These are phyloP conservation scores for Porites evermanni DNA, from an alignment of 92 coral and sea anemone species.

Conservation along the genomic window DNA sequence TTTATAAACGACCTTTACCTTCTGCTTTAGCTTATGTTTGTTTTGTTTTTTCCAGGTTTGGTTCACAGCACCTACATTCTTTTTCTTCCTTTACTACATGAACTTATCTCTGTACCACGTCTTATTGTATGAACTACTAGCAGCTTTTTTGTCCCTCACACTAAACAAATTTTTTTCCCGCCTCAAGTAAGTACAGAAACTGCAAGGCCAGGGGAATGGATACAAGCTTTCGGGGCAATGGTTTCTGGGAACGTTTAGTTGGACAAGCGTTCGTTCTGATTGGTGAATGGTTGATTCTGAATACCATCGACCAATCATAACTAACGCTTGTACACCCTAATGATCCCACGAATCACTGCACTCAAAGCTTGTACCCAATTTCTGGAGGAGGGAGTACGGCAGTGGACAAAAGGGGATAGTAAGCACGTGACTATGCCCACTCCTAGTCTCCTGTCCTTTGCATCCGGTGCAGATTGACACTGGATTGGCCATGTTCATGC, in stretches of 20 bases:
- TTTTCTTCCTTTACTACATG: slow-evolving; percentile 89
- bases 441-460: neutral
- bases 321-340: too few relatives aligned
- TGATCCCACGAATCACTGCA: too few relatives aligned
- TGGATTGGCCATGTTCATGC: too few relatives aligned
- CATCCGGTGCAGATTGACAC: neutral
- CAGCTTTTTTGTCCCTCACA: slow-evolving; percentile 72
- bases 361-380: too few relatives aligned
- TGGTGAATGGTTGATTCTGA: too few relatives aligned
- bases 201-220: neutral
- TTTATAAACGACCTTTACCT: too few relatives aligned
- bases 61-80: slow-evolving; percentile 98
- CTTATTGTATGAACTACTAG: slow-evolving; percentile 78
- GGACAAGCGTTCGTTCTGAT: too few relatives aligned
- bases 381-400: too few relatives aligned
- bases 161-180: slow-evolving; percentile 80
- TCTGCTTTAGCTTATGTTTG: neutral
- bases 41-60: slow-evolving; percentile 74
- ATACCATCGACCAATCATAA: too few relatives aligned
- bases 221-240: too few relatives aligned
- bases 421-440: neutral
- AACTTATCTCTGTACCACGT: slow-evolving; percentile 92
- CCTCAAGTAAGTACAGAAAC: slow-evolving; percentile 79
- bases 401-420: neutral
- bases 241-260: too few relatives aligned